These are phyloP conservation scores for Ivindomyrus marchei DNA, from an alignment of 2,113 vertebrate genomes.

Conservation along the genomic window DNA sequence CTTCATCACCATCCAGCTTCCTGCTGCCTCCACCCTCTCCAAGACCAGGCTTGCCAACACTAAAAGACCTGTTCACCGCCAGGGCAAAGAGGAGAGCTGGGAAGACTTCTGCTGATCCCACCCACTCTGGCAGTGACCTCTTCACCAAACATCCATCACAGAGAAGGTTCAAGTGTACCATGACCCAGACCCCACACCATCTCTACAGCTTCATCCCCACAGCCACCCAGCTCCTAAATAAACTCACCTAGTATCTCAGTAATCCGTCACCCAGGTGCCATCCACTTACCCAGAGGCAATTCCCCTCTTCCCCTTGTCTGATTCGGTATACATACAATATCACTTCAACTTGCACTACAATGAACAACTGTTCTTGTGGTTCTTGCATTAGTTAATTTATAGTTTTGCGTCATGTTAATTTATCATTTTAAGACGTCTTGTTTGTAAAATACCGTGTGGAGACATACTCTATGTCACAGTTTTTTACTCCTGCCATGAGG, in stretches of 20 bases:
- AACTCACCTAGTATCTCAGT: not conserved
- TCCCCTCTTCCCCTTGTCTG: not conserved
- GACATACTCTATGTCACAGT: no score
- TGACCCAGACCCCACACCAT: not conserved
- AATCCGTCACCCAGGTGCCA: not conserved
- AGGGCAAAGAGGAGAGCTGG: not conserved
- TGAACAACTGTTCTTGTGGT: not conserved
- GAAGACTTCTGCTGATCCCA: no score
- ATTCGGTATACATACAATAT: not conserved
- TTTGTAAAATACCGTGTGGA: no score
- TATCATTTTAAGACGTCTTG: not conserved
- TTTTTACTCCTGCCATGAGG: no score
- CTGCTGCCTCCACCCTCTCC: not conserved
- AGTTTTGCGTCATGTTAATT: not conserved
- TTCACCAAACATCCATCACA: not conserved
- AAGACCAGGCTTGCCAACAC: not conserved
- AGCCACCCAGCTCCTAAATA: not conserved
- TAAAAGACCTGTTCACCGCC: not conserved
- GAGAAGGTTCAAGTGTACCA: not conserved
- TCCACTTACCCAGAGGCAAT: not conserved
- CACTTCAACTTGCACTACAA: not conserved
- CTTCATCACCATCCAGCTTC: not conserved
- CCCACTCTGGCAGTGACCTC: no score
- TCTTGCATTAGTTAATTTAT: not conserved
- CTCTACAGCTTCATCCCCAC: not conserved